Conservation (phyloP, 2,113 vertebrate genomes). For the Dromaius novaehollandiae region DNA sequence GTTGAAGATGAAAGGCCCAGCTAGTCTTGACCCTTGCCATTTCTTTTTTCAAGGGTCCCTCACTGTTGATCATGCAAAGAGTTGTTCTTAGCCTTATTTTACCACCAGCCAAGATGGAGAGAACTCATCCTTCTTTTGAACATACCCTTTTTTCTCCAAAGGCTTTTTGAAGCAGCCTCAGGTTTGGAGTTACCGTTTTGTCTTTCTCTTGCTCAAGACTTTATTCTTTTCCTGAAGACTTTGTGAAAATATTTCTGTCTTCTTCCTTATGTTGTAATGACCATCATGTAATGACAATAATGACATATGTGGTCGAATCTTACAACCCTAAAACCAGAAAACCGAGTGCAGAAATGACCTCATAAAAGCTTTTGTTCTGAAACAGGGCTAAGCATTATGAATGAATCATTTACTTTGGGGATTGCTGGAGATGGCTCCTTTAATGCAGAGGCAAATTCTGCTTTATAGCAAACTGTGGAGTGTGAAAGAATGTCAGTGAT, state of each 20-base stretch:
- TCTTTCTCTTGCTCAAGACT: slow-evolving; percentile 31
- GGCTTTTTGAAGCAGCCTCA: slow-evolving; percentile 37
- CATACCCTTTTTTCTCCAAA: slow-evolving; percentile 48
- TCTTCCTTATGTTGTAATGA: slow-evolving; percentile 30
- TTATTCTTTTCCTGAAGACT: slow-evolving; percentile 40
- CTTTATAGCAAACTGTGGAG: background rate
- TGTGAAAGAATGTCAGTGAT: background rate
- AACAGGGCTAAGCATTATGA: background rate
- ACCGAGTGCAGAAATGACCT: background rate
- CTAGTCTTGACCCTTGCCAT: slow-evolving; percentile 62
- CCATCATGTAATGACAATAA: background rate
- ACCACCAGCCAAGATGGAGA: slow-evolving; percentile 58
- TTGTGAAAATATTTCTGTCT: background rate
- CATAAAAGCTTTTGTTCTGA: slow-evolving; percentile 25
- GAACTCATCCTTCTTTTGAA: slow-evolving; percentile 55
- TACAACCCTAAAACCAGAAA: background rate
- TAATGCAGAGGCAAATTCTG: background rate
- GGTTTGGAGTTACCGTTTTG: slow-evolving; percentile 56
- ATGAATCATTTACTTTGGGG: slow-evolving; percentile 4
- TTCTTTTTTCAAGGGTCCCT: slow-evolving; percentile 44
- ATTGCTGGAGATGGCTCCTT: background rate
- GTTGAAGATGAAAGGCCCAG: slow-evolving; percentile 59
- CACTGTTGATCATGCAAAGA: slow-evolving; percentile 63
- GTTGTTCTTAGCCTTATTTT: slow-evolving; percentile 38
- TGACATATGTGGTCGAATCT: background rate